Percentiles rank a stretch among this genome's conserved stretches.
These are phyloP conservation scores for Galendromus occidentalis DNA, from an alignment of 1,140 invertebrate species.

Conservation along the genomic window DNA sequence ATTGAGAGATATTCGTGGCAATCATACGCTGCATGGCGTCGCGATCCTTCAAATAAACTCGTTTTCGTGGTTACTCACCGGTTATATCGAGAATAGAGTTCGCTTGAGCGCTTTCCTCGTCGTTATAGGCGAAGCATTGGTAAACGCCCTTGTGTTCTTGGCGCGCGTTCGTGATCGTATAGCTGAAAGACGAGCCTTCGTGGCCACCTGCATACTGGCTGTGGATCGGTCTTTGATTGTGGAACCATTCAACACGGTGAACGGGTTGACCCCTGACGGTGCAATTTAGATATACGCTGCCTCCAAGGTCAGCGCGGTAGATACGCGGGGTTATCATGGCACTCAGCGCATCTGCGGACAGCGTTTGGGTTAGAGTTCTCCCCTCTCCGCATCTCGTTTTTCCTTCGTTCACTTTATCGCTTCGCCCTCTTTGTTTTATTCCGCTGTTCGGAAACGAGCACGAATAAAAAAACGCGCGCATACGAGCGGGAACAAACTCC, in stretches of 20 bases:
- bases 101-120: slow-evolving; percentile 45
- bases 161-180: slow-evolving; percentile 20
- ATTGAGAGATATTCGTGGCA: no score
- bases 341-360: slow-evolving; percentile 14
- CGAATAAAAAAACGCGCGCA: no score
- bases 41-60: no score
- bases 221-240: slow-evolving; percentile 16
- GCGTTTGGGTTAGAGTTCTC: not conserved
- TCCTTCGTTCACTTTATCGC: no score
- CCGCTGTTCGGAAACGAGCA: no score
- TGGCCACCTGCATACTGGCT: not conserved
- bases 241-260: slow-evolving; percentile 16
- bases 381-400: no score
- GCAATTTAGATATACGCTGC: slow-evolving; percentile 15
- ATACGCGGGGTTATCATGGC: slow-evolving; percentile 13
- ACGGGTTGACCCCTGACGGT: slow-evolving; percentile 16
- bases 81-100: not conserved
- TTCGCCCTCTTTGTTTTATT: no score
- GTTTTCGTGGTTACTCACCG: no score
- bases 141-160: slow-evolving; percentile 59
- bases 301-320: slow-evolving; percentile 14
- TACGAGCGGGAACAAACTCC: no score
- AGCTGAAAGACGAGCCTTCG: not conserved
- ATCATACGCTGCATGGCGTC: no score
- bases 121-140: slow-evolving; percentile 70